Evolutionary conservation across 2,888 invertebrate genomes (phyloP).

Genomic region (Agrochola lychnidis): DNA sequence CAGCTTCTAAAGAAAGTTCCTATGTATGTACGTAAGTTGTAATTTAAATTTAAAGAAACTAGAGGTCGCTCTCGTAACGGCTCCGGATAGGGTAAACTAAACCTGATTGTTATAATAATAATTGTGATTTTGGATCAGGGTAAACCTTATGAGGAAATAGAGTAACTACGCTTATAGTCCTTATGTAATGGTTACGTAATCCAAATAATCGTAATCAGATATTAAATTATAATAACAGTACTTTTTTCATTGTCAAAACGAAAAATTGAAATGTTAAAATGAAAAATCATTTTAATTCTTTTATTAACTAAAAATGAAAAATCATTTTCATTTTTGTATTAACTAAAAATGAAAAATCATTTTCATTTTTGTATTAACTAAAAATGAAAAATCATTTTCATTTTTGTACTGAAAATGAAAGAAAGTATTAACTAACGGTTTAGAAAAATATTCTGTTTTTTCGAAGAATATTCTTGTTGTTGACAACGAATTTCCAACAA

Average conservation of each 20-base stretch:
- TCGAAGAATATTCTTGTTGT: constrained; percentile 19
- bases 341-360: constrained; percentile 1
- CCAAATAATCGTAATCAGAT: constrained; percentile 28
- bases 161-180: constrained; percentile 55
- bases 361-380: constrained; percentile 6
- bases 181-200: constrained; percentile 46
- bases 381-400: constrained; percentile 6
- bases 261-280: background rate
- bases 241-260: constrained; percentile 7
- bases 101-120: constrained; percentile 78
- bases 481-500: constrained; percentile 46
- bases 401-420: constrained; percentile 6
- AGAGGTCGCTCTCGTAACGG: constrained; percentile 83
- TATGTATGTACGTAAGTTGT: constrained; percentile 91
- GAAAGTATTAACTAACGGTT: background rate
- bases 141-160: constrained; percentile 78
- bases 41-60: constrained; percentile 87
- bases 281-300: constrained; percentile 12
- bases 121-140: constrained; percentile 86
- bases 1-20: constrained; percentile 91
- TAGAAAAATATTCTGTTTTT: constrained; percentile 7
- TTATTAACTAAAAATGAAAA: background rate
- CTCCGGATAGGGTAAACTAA: constrained; percentile 73
- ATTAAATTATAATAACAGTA: background rate
- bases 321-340: constrained; percentile 3